These are phyloP conservation scores for Ctenosaura bakeri DNA, from an alignment of 2,797 vertebrate genomes.

Conservation along the genomic window DNA sequence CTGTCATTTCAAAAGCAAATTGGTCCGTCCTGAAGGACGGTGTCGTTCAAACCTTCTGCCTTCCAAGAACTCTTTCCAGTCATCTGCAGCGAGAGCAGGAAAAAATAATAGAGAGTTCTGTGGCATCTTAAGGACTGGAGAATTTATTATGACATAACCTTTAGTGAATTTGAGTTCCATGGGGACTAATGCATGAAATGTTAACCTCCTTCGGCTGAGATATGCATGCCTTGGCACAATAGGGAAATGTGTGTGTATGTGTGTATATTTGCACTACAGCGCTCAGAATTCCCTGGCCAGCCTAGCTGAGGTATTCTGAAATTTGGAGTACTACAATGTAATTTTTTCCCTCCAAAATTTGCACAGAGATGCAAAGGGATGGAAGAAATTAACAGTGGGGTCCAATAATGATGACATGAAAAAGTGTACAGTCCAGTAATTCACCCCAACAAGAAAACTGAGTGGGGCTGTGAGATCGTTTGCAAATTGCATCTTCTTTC, in stretches of 20 bases:
- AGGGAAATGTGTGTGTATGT: too few relatives aligned
- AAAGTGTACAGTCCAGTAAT: not conserved
- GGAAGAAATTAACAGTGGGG: not conserved
- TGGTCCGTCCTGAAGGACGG: not conserved
- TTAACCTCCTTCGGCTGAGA: not conserved
- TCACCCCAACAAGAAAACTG: not conserved
- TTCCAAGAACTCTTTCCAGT: not conserved
- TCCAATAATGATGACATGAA: not conserved
- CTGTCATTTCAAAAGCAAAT: conserved; percentile 49
- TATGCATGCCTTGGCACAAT: too few relatives aligned
- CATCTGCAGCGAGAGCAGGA: not conserved
- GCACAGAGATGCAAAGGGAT: not conserved
- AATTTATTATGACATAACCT: not conserved
- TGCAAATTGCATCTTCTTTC: not conserved
- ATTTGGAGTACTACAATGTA: too few relatives aligned
- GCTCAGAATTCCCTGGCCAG: too few relatives aligned
- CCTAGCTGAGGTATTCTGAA: too few relatives aligned
- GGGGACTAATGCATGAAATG: not conserved
- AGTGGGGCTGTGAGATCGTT: not conserved
- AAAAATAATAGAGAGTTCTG: not conserved
- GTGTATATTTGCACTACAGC: too few relatives aligned
- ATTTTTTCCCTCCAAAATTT: too few relatives aligned
- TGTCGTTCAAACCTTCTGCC: not conserved
- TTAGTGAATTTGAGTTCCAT: not conserved
- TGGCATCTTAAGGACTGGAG: not conserved